These are phyloP conservation scores for Pogoniulus pusillus DNA, from an alignment of 2,797 vertebrate genomes.

Conservation along the genomic window DNA sequence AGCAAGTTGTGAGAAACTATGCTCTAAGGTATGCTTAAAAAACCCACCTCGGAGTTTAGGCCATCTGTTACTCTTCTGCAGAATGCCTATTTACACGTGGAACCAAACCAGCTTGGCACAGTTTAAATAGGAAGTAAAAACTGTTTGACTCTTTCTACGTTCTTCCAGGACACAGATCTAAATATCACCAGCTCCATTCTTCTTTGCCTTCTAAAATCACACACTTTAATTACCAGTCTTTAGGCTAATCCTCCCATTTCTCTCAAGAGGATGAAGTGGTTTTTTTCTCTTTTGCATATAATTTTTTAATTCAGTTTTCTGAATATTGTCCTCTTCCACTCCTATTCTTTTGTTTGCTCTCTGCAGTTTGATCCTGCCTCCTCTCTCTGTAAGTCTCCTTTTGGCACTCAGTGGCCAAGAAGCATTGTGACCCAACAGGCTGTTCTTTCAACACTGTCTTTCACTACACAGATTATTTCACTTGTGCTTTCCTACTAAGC, in stretches of 20 bases:
- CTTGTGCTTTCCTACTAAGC: neutral
- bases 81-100: neutral
- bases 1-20: neutral
- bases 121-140: constrained; percentile 14
- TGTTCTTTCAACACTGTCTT: neutral
- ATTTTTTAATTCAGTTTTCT: neutral
- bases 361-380: neutral
- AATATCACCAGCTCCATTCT: neutral
- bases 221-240: neutral
- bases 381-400: neutral
- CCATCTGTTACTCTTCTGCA: constrained; percentile 22
- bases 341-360: neutral
- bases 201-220: neutral
- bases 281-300: neutral
- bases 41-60: neutral
- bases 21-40: neutral
- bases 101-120: constrained; percentile 16
- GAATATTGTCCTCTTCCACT: neutral
- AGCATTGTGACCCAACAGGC: neutral
- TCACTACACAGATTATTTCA: neutral
- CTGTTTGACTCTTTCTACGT: constrained; percentile 6
- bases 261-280: neutral
- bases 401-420: neutral
- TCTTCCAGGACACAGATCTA: neutral
- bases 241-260: neutral